These are phyloP conservation scores for Pardalotus punctatus DNA, from an alignment of 2,113 vertebrate species.

Conservation along the genomic window DNA sequence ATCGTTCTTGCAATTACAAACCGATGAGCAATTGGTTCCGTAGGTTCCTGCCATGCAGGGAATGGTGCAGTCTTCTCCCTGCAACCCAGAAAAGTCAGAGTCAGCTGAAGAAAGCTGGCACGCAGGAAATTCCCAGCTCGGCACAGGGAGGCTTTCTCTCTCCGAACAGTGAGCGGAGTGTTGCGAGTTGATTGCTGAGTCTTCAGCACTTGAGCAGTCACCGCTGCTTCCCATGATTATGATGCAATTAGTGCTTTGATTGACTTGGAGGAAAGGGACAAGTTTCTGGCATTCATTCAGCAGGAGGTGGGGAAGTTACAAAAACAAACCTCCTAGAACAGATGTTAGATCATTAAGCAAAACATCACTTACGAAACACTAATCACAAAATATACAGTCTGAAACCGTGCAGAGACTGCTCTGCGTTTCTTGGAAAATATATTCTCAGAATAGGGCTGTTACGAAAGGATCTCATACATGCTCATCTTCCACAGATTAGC, in stretches of 20 bases:
- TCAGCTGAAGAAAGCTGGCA: not conserved
- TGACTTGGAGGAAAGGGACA: constrained; percentile 59
- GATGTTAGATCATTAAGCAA: constrained; percentile 71
- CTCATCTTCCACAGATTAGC: not conserved
- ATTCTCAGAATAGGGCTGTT: constrained; percentile 25
- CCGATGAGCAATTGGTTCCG: constrained; percentile 86
- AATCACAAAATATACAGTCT: constrained; percentile 68
- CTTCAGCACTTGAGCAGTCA: constrained; percentile 33
- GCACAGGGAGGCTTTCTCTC: constrained; percentile 1
- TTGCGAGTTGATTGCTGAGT: constrained; percentile 35
- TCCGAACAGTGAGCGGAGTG: not conserved
- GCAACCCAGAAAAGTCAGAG: not conserved
- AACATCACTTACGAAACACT: constrained; percentile 59
- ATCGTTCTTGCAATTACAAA: constrained; percentile 88
- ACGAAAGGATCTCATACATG: not conserved
- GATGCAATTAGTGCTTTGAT: constrained; percentile 58
- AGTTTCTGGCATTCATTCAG: constrained; percentile 49
- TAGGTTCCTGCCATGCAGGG: constrained; percentile 84
- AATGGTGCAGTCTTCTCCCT: constrained; percentile 89
- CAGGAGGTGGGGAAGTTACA: constrained; percentile 61
- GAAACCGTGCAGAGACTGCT: not conserved
- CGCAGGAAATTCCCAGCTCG: constrained; percentile 18
- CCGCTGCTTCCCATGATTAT: constrained; percentile 42
- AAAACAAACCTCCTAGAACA: constrained; percentile 68
- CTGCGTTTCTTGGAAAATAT: constrained; percentile 9